Conservation (phyloP, 2,113 vertebrate genomes). For the Neodon shergylaensis region DNA sequence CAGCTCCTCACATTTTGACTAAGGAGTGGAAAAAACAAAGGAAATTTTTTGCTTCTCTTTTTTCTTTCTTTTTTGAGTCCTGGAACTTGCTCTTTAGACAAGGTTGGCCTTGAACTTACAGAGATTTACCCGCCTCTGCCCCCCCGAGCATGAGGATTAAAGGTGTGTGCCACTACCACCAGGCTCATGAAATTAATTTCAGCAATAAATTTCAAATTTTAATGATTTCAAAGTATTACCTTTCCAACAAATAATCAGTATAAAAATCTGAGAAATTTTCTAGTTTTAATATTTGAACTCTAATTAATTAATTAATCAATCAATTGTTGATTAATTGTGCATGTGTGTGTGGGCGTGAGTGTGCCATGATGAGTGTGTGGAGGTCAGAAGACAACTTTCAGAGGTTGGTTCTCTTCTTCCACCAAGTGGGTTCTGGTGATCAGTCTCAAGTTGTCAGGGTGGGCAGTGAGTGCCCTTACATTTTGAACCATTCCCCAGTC, state of each 20-base stretch:
- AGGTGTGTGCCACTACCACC: no score
- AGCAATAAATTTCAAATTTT: conserved; percentile 18
- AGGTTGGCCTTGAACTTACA: no score
- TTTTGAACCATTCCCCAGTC: neutral
- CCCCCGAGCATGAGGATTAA: no score
- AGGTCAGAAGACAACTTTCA: neutral
- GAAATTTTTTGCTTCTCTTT: neutral
- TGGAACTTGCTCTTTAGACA: no score
- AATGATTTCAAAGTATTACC: conserved; percentile 11
- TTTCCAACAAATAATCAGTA: neutral
- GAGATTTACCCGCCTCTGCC: no score
- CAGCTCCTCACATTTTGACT: neutral
- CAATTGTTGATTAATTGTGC: neutral
- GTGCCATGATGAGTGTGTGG: neutral
- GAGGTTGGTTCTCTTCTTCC: neutral
- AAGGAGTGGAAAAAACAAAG: conserved; percentile 27
- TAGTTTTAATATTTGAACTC: neutral
- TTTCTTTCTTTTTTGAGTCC: no score
- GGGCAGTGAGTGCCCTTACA: neutral
- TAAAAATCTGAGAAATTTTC: conserved; percentile 15
- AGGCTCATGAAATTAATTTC: neutral
- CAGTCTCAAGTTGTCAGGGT: neutral
- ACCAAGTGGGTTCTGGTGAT: neutral
- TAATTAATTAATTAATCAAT: neutral
- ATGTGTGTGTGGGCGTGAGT: neutral